Evolutionary conservation across 2,888 invertebrate species (phyloP).

Genomic region (Muschampia plurimacula): DNA sequence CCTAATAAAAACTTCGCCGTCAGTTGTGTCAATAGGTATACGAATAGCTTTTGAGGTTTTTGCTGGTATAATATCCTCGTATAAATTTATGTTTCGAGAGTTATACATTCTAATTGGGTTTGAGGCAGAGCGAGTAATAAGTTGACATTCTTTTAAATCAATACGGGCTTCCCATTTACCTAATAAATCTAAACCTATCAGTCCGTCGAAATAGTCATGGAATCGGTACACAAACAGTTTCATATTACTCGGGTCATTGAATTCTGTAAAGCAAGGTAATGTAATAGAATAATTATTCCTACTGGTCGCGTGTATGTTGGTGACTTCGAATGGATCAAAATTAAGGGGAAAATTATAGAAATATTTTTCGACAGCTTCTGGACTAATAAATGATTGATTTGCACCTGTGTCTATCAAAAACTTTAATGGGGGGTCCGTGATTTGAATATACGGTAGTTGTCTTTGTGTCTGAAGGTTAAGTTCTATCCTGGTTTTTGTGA

Average conservation of each 20-base stretch:
- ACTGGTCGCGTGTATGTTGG: conserved; percentile 47
- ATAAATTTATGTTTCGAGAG: conserved; percentile 46
- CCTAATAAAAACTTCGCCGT: conserved; percentile 42
- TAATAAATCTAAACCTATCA: conserved; percentile 47
- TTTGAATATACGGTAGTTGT: conserved; percentile 19
- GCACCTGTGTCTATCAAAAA: conserved; percentile 39
- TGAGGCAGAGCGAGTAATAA: conserved; percentile 22
- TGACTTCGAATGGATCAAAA: conserved; percentile 49
- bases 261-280: conserved; percentile 46
- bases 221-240: conserved; percentile 35
- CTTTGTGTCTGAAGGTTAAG: conserved; percentile 41
- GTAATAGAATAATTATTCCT: conserved; percentile 49
- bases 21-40: conserved; percentile 41
- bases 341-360: conserved; percentile 37
- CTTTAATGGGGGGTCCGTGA: conserved; percentile 13
- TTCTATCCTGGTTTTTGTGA: conserved; percentile 40
- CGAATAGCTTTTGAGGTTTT: conserved; percentile 42
- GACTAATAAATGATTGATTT: conserved; percentile 32
- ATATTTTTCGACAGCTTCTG: conserved; percentile 34
- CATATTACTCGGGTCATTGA: conserved; percentile 35
- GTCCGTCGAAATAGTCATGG: conserved; percentile 22
- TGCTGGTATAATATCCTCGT: conserved; percentile 46
- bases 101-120: conserved; percentile 44
- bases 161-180: conserved; percentile 42
- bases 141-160: conserved; percentile 41